Base-by-base conservation (phyloP, 2,888 invertebrate genomes). In the Lasioglossum morio region DNA sequence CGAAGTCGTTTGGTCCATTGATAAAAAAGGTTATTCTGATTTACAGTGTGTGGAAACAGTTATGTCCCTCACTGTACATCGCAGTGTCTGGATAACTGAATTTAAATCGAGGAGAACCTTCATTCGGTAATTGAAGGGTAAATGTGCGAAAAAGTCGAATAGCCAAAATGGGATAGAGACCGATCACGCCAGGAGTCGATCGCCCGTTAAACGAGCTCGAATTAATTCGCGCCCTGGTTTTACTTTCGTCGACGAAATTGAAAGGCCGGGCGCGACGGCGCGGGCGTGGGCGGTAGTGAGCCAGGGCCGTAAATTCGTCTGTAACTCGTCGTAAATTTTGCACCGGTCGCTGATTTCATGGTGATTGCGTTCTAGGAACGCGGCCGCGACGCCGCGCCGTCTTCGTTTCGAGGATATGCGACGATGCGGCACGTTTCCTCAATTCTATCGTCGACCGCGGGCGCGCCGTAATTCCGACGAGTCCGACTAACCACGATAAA, bases 401-500 rank as follows among this genome's bases (percentile, higher is more conserved):
- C 81, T 79, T 82, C 72, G 81, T 73, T 73, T 10, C 23, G 53
- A 23, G 72, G 66, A 53, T 69, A 69, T 69, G 66, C 66, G 66
- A 23, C 66, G 66, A 69, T 69, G 66, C 30, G 70, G 72, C 77
- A 63, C 70, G 85, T 83, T 72, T 85, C 75, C 73, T 74, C 86
- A 81, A 81, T 85, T 85, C 40, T 69, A 37, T 63, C 76, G 48
- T 40, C 60, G 74, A 57, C 60, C 85, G 73, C 74, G 77, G 43
- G 23, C 40, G 46, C 76, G 81, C 74, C 86, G 87, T 90, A 90
- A 90, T 90, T 90, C 86, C 80, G 78, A 78, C 82, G 82, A 82
- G 82, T 87, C 74, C 63, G 75, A 85, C 86, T 87, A 90, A 87
- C 90, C 87, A 78, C 81, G 87, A 88, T 91, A 91, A 92, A 91